Percentiles rank a stretch among this genome's conserved stretches.
Evolutionary conservation across 2,113 vertebrate genomes (phyloP).

Genomic region (Gulo gulo): DNA sequence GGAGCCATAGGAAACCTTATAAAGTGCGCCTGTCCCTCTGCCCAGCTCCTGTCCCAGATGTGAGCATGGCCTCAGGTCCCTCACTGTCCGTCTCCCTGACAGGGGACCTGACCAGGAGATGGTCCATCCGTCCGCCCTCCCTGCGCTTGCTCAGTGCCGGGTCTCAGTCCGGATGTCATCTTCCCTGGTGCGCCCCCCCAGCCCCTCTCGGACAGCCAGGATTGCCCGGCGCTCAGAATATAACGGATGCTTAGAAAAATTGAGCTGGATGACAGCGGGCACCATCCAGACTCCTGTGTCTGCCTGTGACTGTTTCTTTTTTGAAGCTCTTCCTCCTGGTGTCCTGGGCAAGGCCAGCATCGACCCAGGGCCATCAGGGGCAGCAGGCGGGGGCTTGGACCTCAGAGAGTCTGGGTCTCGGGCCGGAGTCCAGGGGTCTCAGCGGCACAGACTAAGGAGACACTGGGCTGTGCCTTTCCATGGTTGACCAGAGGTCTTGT

Average conservation of each 20-base stretch:
- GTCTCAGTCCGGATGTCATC: accelerated
- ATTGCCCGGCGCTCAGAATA: accelerated
- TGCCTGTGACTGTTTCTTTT: too few relatives aligned
- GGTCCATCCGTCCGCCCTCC: neutral
- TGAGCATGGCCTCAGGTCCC: neutral
- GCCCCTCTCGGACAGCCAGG: neutral
- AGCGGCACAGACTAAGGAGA: too few relatives aligned
- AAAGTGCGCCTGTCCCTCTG: neutral
- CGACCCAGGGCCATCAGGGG: accelerated
- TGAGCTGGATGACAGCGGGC: neutral
- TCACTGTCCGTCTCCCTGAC: neutral
- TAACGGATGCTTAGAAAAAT: neutral
- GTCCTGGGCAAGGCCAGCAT: too few relatives aligned
- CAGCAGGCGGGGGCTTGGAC: too few relatives aligned
- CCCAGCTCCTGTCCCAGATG: accelerated
- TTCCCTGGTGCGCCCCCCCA: neutral
- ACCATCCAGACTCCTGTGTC: too few relatives aligned
- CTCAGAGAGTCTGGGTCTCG: neutral
- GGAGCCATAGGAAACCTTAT: neutral
- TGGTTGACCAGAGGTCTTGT: neutral
- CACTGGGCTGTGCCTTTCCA: accelerated
- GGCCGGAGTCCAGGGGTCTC: too few relatives aligned
- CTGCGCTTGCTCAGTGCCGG: accelerated
- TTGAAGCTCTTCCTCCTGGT: neutral
- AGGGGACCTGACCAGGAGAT: neutral